A percentile compares a stretch with the other conserved stretches of the same genome.
Evolutionary conservation across 2,888 invertebrate species (phyloP).

Genomic region (Hemistola chrysoprasaria): DNA sequence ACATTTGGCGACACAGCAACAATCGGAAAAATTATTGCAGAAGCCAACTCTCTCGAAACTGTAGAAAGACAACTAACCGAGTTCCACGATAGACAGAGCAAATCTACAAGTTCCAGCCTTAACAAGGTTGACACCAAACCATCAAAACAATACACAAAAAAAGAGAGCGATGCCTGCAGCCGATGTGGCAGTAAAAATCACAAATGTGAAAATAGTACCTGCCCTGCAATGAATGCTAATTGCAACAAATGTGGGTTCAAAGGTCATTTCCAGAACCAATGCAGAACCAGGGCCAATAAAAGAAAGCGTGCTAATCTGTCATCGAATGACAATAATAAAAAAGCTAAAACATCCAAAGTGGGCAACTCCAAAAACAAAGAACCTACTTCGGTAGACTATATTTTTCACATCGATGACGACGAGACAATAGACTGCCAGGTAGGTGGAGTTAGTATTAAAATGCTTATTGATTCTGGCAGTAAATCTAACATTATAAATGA

Average conservation of each 20-base stretch:
- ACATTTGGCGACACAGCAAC: constrained; percentile 14
- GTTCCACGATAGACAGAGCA: constrained; percentile 1
- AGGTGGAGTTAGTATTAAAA: constrained; percentile 17
- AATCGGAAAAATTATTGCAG: constrained; percentile 21
- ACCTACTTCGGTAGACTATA: constrained; percentile 13
- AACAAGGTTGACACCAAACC: neutral
- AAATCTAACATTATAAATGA: too few species aligned
- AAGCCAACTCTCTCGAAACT: constrained; percentile 30
- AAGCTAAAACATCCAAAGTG: too few species aligned
- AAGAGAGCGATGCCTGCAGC: neutral
- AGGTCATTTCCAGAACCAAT: constrained; percentile 18
- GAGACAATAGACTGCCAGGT: constrained; percentile 18
- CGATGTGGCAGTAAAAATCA: constrained; percentile 8
- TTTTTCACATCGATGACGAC: constrained; percentile 27
- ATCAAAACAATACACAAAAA: neutral
- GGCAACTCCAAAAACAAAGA: neutral
- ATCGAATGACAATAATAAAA: too few species aligned
- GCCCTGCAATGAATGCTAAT: constrained; percentile 2
- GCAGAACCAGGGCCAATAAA: constrained; percentile 15
- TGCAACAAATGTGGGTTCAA: neutral
- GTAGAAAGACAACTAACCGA: constrained; percentile 12
- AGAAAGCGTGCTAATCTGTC: too few species aligned
- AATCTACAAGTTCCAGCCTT: neutral
- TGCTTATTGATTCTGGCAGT: too few species aligned
- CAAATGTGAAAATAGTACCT: neutral